Evolutionary conservation across 2,888 invertebrate genomes (phyloP), one percentile per base, ranked within the genome.

Genomic region (Dinocampus coccinellae): DNA sequence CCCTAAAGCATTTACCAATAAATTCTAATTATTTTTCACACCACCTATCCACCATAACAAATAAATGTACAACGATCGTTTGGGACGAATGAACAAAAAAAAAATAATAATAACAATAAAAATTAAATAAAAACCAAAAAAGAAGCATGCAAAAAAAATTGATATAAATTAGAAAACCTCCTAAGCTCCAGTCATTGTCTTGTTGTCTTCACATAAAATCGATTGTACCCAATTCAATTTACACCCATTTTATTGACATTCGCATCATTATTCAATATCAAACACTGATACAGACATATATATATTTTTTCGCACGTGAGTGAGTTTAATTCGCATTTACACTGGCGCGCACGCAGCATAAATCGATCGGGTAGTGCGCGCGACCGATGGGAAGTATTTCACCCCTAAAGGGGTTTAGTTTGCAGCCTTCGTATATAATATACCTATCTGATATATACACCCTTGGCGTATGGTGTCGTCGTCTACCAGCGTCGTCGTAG

Each of bases 231-330:
- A 29, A 34, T 58, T 58, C 33, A 55, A 65, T 65, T 65, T 33
- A 20, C 52, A 22, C 33, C 29, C 29, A 20, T 20, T 53, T 36
- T 65, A 65, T 65, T 57, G 57, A 57, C 55, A 24, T 34, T 39
- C 22, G 26, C 22, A 57, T 66, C 57, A 66, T 66, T 66, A 66
- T 66, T 66, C 66, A 66, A 66, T 66, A 66, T 39, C 57, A 55
- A 58, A 57, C 66, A 55, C 29, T 55, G 65, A 16, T 36, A 10
- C 36, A 36, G 1, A 36, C 16, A 16, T 47, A 47, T n/a, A 47
- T 16, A 47, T 20, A 47, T 3, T 2, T 47, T n/a, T 16, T 16
- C 16, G 63, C 63, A 26, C 63, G 29, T 24, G 26, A 22, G 52
- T 16, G 16, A 11, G 24, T 26, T 42, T 29, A 52, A 22, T 52